Conservation (phyloP, 2,797 vertebrate genomes). For the Ispidina picta region DNA sequence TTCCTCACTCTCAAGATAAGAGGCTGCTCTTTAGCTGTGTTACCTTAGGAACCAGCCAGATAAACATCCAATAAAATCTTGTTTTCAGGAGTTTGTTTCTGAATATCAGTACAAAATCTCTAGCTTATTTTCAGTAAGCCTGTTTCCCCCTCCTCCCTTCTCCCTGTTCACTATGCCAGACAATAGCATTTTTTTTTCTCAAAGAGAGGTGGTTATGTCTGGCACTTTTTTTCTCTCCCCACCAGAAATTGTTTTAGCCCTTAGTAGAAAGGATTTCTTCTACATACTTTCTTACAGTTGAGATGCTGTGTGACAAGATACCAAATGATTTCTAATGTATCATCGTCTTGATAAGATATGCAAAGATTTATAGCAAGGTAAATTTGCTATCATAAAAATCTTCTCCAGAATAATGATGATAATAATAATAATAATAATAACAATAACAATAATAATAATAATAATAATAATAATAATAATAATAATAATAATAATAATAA, state of each 20-base stretch:
- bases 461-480: no score
- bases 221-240: background rate
- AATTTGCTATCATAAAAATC: background rate
- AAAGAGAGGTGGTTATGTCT: background rate
- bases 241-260: background rate
- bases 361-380: background rate
- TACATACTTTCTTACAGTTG: background rate
- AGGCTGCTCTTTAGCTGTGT: conserved; percentile 68
- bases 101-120: conserved; percentile 34
- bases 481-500: no score
- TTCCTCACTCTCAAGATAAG: conserved; percentile 65
- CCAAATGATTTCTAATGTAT: background rate
- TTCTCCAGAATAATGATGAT: background rate
- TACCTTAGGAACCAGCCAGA: conserved; percentile 70
- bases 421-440: no score
- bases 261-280: background rate
- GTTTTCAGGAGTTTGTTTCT: conserved; percentile 64
- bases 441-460: no score
- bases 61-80: conserved; percentile 58
- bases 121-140: conserved; percentile 28
- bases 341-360: background rate
- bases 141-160: background rate
- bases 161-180: background rate
- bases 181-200: conserved; percentile 28
- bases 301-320: background rate